Base-by-base conservation (phyloP, 2,797 vertebrate species). In the Mormyrops attenuatus region DNA sequence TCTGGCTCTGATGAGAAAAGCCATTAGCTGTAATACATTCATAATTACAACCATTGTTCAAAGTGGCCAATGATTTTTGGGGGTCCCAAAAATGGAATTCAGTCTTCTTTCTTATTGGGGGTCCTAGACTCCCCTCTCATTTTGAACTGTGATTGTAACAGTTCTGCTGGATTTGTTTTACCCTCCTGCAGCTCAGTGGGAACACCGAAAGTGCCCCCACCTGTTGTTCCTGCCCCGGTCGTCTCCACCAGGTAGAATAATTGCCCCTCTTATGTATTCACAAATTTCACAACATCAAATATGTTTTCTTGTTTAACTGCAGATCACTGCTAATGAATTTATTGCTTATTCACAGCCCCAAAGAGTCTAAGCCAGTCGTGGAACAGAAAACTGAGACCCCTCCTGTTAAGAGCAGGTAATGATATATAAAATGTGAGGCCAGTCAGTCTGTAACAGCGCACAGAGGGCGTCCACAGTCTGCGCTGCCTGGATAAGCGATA, bases 321-420 rank as follows among this genome's bases (percentile, higher is more conserved):
- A 88, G 26, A 88, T 49, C 49, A 22, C n/a, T 52, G n/a, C 30
- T 88, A 30, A 82, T 88, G 20, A 53, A 15, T 34, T 7, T 88
- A 6, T n/a, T 52, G 17, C 77, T 80, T 38, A 77, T 41, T 82
- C 50, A 53, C 90, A 95, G 93, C 88, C 53, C 89, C 89, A 89
- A 88, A 82, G 89, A 91, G 84, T 85, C 90, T 9, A 92, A 93
- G 90, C 90, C 91, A 90, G 90, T 3, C 5, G 82, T 88, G 91
- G 91, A 88, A 85, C 73, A 92, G 73, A 34, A 92, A 50, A 91
- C 90, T n/a, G 91, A 0, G 8, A 5, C 47, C 47, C 47, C 6
- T 49, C 47, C 6, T 5, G 6, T 49, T 87, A 89, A 92, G 82
- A 80, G 91, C 49, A 44, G 93, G 94, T 95, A 94, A 55, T 11